Evolutionary conservation across 64 coral and sea anemone species (phyloP), one percentile per base, ranked within the genome.

Genomic region (Orbicella faveolata): DNA sequence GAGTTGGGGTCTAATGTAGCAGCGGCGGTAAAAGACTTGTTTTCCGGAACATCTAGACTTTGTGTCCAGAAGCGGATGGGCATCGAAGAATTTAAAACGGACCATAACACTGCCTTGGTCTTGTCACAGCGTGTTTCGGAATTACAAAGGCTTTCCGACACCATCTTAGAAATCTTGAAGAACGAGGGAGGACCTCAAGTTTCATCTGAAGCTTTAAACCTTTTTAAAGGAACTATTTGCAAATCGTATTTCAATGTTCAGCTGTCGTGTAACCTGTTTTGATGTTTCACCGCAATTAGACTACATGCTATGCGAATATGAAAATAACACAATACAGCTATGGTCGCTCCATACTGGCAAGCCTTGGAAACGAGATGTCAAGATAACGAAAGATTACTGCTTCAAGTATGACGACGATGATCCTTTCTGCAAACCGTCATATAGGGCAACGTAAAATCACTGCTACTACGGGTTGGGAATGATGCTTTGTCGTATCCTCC

Each of bases 281-380:
- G 64, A 67, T 2, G 64, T 67, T 67, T 67, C 64, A 20, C 64
- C 64, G 6, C 64, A 67, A 23, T 23, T 67, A 67, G 64, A 67
- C 23, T 67, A 21, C 18, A 67, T 79, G 77, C 51, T 79, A 6
- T 79, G 77, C n/a, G 48, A 79, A 55, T 79, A 21, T 55, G 18
- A 6, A 2, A 51, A 79, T 33, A 21, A 51, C 17, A 79, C 77
- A 9, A 79, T 79, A 57, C 52, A 79, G 19, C 23, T 79, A 7
- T 79, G 77, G 77, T 79, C 77, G 26, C 77, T 79, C 23, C 5
- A 79, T n/a, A 53, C 77, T 57, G 77, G 77, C 1, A 79, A 79
- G 52, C 10, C 26, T 1, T 79, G 77, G 77, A 53, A 53, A 53
- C 52, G 52, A 4, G 4, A 53, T 76, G 36, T 76, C 36, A 76